Evolutionary conservation across 1,140 invertebrate genomes (phyloP), one percentile per base, ranked within the genome.

Genomic region (Temnothorax curvispinosus): DNA sequence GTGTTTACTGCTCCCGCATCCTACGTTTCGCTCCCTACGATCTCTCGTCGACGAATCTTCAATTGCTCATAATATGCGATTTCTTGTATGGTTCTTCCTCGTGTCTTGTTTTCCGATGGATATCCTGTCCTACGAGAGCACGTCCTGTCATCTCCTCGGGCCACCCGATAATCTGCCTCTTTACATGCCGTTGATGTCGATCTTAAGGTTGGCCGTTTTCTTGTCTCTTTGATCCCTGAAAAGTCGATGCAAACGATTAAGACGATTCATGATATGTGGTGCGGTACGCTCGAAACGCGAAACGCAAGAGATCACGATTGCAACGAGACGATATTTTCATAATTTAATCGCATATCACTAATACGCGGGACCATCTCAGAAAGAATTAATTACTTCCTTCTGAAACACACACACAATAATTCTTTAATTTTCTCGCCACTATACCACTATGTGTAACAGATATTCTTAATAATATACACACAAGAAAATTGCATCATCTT

Each of bases 161-260:
- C 54, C 41, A 38, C 27, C 82, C 52, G 87, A 54, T 69, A 74
- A 6, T 41, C 21, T 47, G 47, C 74, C 62, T 52, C 82, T 94
- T 84, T 94, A 95, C 91, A 95, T 95, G 44, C 95, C 94, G 88
- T 94, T 95, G 74, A 95, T 94, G 92, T 95, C 94, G 91, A 95
- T 95, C 91, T 96, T 97, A 96, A 96, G 96, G 96, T 96, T 96
- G 96, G 96, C 96, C 96, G 96, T 96, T 96, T 96, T 97, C 96
- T 96, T 96, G 96, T 96, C 96, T 96, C 96, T 96, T 96, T 96
- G 96, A 95, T 96, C 96, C 96, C 96, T 97, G 95, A 75, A 96
- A 95, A 86, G 93, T 67, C 35, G 54, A 93, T 90, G 86, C 35
- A 38, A 35, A 6, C 27, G 67, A 87, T 90, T 87, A 90, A 87